phyloP scores from a whole-genome alignment of 2,888 invertebrate species.

The Stenurella melanura region DNA sequence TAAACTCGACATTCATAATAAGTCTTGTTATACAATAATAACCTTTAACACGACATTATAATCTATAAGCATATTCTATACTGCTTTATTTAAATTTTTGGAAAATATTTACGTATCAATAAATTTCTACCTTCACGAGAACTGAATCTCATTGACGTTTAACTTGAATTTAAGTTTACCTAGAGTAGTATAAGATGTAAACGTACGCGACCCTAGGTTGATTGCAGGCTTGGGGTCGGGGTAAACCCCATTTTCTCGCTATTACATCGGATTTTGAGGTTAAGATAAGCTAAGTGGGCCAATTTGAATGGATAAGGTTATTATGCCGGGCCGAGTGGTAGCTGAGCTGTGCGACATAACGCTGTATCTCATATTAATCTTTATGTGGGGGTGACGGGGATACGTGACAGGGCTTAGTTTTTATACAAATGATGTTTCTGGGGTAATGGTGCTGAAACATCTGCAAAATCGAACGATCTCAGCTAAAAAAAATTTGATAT shows the following conservation, averaged over 20 bases:
- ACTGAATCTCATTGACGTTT: neutral
- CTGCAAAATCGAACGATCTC: neutral
- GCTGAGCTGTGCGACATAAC: slow-evolving; percentile 24
- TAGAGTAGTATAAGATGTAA: slow-evolving; percentile 8
- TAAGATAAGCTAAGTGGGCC: slow-evolving; percentile 63
- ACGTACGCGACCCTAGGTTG: slow-evolving; percentile 37
- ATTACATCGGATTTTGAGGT: slow-evolving; percentile 61
- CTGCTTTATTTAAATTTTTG: no score
- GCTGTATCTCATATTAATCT: slow-evolving; percentile 41
- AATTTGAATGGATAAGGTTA: slow-evolving; percentile 59
- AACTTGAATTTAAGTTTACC: neutral
- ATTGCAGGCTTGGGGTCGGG: slow-evolving; percentile 53
- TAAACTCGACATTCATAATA: no score
- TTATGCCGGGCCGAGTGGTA: slow-evolving; percentile 38
- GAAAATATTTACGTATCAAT: no score
- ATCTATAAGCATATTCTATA: no score
- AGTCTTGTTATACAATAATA: no score
- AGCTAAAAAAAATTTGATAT: neutral
- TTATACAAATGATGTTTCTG: slow-evolving; percentile 7
- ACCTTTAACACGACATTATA: no score
- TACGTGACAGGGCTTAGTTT: neutral
- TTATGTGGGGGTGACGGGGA: slow-evolving; percentile 12
- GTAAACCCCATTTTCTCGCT: slow-evolving; percentile 55
- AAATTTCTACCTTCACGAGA: neutral
- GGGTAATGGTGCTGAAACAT: slow-evolving; percentile 25